These are phyloP conservation scores for Trachelus iudaicus DNA, from an alignment of 2,888 invertebrate species.

Conservation along the genomic window DNA sequence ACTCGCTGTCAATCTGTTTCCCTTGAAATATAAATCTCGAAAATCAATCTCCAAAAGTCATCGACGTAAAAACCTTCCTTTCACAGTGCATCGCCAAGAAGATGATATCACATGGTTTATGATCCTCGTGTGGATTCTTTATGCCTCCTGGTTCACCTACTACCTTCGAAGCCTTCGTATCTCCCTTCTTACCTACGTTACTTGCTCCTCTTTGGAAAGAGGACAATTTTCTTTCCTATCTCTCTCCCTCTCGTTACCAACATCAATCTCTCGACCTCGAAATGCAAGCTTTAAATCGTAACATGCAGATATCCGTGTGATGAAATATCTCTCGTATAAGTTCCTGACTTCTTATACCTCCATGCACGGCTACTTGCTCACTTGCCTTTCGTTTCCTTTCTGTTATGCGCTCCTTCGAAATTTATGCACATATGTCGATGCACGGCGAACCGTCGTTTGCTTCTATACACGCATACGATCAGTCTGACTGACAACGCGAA, in stretches of 20 bases:
- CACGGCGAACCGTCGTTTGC: neutral
- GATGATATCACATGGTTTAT: conserved; percentile 60
- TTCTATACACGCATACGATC: neutral
- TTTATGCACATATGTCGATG: neutral
- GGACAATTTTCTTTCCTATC: neutral
- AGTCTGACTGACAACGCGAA: conserved; percentile 16
- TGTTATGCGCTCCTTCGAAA: conserved; percentile 16
- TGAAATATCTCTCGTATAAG: conserved; percentile 43
- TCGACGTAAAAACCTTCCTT: conserved; percentile 48
- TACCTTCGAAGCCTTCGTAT: conserved; percentile 19
- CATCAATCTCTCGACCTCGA: conserved; percentile 14
- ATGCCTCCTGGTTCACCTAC: conserved; percentile 35
- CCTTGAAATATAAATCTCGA: conserved; percentile 17
- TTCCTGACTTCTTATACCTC: conserved; percentile 9
- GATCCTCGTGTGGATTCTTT: conserved; percentile 54
- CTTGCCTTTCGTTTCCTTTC: conserved; percentile 23
- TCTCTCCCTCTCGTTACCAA: neutral
- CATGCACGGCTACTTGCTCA: conserved; percentile 18
- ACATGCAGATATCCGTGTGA: conserved; percentile 47
- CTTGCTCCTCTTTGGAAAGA: neutral
- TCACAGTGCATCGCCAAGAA: conserved; percentile 46
- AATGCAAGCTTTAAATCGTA: conserved; percentile 42
- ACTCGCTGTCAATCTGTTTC: neutral
- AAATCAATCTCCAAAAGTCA: conserved; percentile 50
- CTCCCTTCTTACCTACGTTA: conserved; percentile 33